A percentile compares a stretch with the other conserved stretches of the same genome.
Conservation (phyloP, 2,797 vertebrate genomes). For the Tokudaia tokunoshimensis region DNA sequence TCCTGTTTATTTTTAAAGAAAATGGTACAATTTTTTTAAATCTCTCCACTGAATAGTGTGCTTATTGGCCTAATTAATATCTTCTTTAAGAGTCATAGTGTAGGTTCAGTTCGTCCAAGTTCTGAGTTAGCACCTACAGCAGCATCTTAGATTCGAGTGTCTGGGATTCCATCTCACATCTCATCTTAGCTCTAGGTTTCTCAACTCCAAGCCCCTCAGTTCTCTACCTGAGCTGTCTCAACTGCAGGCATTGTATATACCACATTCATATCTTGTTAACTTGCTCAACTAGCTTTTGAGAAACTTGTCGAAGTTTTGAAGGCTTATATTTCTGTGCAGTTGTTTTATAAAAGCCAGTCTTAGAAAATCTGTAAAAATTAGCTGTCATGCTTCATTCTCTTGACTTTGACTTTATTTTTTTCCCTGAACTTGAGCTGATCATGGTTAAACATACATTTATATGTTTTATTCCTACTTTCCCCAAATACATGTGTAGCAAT, state of each 20-base stretch:
- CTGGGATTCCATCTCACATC: background rate
- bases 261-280: background rate
- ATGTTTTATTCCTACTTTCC: background rate
- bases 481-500: background rate
- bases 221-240: background rate
- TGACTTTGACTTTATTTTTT: constrained; percentile 14
- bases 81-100: background rate
- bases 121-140: background rate
- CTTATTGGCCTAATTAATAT: background rate
- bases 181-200: background rate
- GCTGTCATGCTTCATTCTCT: background rate
- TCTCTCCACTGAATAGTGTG: background rate
- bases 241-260: background rate
- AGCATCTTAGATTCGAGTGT: background rate
- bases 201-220: background rate
- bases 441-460: background rate
- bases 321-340: background rate
- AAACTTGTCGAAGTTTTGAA: background rate
- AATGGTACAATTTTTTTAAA: background rate
- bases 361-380: background rate
- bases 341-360: constrained; percentile 14
- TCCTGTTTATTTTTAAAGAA: background rate
- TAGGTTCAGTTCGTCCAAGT: background rate
- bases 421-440: background rate
- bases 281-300: background rate